These are phyloP conservation scores for Xylocampa areola DNA, from an alignment of 2,888 invertebrate genomes.

Conservation along the genomic window DNA sequence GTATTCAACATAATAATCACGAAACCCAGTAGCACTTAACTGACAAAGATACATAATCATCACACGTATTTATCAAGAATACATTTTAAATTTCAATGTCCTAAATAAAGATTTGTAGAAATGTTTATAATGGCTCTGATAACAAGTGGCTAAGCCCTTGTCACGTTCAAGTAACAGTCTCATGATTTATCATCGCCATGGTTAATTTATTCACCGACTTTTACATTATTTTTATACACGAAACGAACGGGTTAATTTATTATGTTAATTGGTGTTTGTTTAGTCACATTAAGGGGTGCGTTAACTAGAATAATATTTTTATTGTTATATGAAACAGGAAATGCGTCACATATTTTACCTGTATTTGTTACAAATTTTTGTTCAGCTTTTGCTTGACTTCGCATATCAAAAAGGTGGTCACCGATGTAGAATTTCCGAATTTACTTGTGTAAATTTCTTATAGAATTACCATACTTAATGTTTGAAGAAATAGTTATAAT, in stretches of 20 bases:
- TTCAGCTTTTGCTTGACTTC: slow-evolving; percentile 10
- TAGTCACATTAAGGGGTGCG: slow-evolving; percentile 56
- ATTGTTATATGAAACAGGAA: slow-evolving; percentile 27
- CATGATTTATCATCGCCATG: slow-evolving; percentile 63
- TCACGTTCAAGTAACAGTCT: slow-evolving; percentile 54
- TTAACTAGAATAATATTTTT: slow-evolving; percentile 49
- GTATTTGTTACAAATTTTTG: slow-evolving; percentile 4
- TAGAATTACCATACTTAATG: too few relatives aligned
- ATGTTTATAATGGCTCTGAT: slow-evolving; percentile 45
- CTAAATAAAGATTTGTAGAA: slow-evolving; percentile 45
- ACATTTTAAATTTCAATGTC: slow-evolving; percentile 50
- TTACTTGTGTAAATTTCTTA: too few relatives aligned
- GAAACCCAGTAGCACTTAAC: slow-evolving; percentile 44
- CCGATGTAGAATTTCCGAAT: too few relatives aligned
- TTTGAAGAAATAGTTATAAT: too few relatives aligned
- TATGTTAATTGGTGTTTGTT: slow-evolving; percentile 74
- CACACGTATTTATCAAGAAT: slow-evolving; percentile 45
- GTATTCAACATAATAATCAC: slow-evolving; percentile 38
- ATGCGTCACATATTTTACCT: slow-evolving; percentile 18
- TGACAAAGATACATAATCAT: slow-evolving; percentile 48
- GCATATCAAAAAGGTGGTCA: too few relatives aligned
- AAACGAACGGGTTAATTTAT: slow-evolving; percentile 71
- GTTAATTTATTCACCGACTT: slow-evolving; percentile 63
- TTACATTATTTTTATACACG: slow-evolving; percentile 67
- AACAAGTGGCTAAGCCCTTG: slow-evolving; percentile 45